Evolutionary conservation across 2,797 vertebrate species (phyloP).

Genomic region (Alcedo atthis): DNA sequence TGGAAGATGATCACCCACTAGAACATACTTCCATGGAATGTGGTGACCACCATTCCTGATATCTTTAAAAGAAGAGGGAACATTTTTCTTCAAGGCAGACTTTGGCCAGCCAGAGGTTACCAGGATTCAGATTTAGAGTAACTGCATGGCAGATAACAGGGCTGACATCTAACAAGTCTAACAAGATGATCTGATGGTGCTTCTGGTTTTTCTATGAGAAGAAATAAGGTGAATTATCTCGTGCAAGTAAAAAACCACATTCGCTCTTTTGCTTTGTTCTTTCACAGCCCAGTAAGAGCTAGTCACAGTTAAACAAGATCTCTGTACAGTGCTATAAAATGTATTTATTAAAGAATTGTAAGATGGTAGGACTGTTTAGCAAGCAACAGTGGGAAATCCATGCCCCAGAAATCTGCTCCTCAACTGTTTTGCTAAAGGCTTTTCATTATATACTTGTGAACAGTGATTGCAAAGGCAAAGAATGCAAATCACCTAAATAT

Average conservation of each 20-base stretch:
- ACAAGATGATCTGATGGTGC: not conserved
- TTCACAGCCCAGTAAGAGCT: not conserved
- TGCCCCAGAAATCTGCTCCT: not conserved
- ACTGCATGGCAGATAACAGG: not conserved
- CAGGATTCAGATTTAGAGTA: not conserved
- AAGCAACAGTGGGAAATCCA: not conserved
- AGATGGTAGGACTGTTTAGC: not conserved
- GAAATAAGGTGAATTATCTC: not conserved
- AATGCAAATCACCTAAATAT: not conserved
- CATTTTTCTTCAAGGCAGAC: not conserved
- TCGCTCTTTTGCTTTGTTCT: not conserved
- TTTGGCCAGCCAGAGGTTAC: not conserved
- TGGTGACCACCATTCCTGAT: not conserved
- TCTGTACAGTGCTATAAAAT: not conserved
- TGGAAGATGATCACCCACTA: not conserved
- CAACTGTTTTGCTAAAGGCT: not conserved
- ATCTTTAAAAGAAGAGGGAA: not conserved
- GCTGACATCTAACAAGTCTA: not conserved
- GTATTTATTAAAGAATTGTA: not conserved
- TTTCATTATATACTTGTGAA: not conserved
- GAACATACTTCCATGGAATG: not conserved
- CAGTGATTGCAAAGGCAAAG: not conserved
- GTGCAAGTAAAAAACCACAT: not conserved
- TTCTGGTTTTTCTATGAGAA: not conserved
- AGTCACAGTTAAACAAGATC: not conserved